These are phyloP conservation scores for Platichthys stellatus DNA, from an alignment of 2,113 vertebrate species.

Conservation along the genomic window DNA sequence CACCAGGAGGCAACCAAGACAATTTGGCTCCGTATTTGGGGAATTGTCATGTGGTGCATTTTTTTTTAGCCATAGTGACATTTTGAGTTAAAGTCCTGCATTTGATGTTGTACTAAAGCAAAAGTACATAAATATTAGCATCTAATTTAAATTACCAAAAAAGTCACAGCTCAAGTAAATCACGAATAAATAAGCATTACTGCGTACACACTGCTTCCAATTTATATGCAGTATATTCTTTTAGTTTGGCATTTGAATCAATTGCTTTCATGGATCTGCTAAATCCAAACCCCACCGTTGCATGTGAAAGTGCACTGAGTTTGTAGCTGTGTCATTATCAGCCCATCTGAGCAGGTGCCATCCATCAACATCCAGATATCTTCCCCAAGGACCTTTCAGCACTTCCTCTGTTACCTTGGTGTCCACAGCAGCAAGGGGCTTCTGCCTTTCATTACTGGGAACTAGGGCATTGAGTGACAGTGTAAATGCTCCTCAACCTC, in stretches of 20 bases:
- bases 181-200: neutral
- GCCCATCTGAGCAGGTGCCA: conserved; percentile 26
- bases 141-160: too few species aligned
- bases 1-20: too few species aligned
- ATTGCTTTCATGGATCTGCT: neutral
- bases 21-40: too few species aligned
- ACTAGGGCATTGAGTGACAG: conserved; percentile 26
- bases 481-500: conserved; percentile 14
- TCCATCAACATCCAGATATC: conserved; percentile 38
- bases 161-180: neutral
- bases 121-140: too few species aligned
- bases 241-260: neutral
- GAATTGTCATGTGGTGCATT: too few species aligned
- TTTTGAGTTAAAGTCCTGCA: too few species aligned
- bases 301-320: conserved; percentile 18
- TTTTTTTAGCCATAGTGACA: too few species aligned
- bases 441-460: conserved; percentile 10
- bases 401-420: conserved; percentile 39
- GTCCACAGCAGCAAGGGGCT: conserved; percentile 10
- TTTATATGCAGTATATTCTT: neutral
- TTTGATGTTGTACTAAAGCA: too few species aligned
- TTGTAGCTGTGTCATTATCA: conserved; percentile 27
- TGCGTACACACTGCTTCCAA: neutral
- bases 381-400: conserved; percentile 32
- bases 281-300: conserved; percentile 1